Base-by-base conservation (phyloP, 2,888 invertebrate species). In the Acleris holmiana region DNA sequence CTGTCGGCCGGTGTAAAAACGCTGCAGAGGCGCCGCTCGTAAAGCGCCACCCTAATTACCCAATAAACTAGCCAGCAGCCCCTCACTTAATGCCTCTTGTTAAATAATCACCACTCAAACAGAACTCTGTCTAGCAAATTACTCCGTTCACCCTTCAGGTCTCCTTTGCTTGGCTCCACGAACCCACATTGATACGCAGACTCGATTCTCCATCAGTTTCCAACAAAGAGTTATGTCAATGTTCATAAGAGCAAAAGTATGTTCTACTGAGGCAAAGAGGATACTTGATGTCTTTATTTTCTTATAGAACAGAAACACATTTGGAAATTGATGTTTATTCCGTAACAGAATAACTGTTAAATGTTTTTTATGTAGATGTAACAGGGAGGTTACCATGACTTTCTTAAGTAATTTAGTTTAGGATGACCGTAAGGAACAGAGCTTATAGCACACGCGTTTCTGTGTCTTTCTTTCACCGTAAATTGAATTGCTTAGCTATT, bases 241-340 rank as follows among this genome's bases (percentile, higher is more conserved):
- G 48, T 64, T 59, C 64, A 54, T 59, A 64, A 59, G 54, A 64
- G 58, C 64, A 58, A 64, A 63, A 63, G 63, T 64, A 59, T 64
- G 48, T 64, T 59, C 64, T 47, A 21, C 53, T 48, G 47, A 53
- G 46, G 51, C 35, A 35, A 60, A 53, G 44, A 48, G 15, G 50
- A 48, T 17, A 40, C 57, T 19, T 57, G 19, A 57, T 29, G 29
- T 48, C n/a, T 35, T 19, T 15, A 25, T 21, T 29, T 25, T 25
- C 53, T 41, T 17, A 54, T 64, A 53, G 40, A 25, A 46, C 10
- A 35, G 13, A 35, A 13, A 13, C 3, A 29, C 29, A 29, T 29
- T 29, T 29, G 29, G 29, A 29, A 29, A 35, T 35, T 10, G 10
- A 35, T 10, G 35, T 13, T 35, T 35, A 35, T 35, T 13, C 13